Evolutionary conservation across 2,797 vertebrate species (phyloP).

Genomic region (Acipenser oxyrinchus): DNA sequence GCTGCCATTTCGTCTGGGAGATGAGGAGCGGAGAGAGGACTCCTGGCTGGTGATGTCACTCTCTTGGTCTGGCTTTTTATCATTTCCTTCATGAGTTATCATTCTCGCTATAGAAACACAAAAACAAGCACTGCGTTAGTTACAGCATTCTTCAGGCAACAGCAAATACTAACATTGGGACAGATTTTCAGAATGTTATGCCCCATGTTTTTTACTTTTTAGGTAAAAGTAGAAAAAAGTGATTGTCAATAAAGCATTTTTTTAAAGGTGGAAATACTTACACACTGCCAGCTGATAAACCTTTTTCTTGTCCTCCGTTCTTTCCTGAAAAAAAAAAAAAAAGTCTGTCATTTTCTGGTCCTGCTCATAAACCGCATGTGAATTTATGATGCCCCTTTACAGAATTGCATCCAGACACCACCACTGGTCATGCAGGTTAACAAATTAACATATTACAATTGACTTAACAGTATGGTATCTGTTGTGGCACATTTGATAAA

Average conservation of each 20-base stretch:
- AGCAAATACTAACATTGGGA: too few species aligned
- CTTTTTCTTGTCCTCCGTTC: conserved; percentile 92
- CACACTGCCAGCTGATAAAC: conserved; percentile 83
- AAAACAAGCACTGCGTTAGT: not conserved
- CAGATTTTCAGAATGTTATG: not conserved
- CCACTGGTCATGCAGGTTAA: too few species aligned
- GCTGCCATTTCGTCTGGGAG: conserved; percentile 62
- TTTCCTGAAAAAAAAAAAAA: conserved; percentile 58
- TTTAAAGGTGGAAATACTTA: conserved; percentile 36
- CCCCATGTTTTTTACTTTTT: not conserved
- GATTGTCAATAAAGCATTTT: too few species aligned
- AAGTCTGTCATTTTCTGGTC: too few species aligned
- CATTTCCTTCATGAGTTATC: conserved; percentile 62
- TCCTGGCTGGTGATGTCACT: conserved; percentile 63
- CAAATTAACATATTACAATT: too few species aligned
- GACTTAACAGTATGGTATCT: too few species aligned
- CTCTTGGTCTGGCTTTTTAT: conserved; percentile 64
- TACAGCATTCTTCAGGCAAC: not conserved
- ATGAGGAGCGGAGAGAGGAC: conserved; percentile 52
- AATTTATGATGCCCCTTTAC: too few species aligned
- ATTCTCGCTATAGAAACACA: conserved; percentile 57
- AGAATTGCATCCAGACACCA: too few species aligned
- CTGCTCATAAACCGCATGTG: too few species aligned
- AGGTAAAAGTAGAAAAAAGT: too few species aligned
- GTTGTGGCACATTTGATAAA: too few species aligned